Base-by-base conservation (phyloP, 2,113 vertebrate species). In the Xenus cinereus region DNA sequence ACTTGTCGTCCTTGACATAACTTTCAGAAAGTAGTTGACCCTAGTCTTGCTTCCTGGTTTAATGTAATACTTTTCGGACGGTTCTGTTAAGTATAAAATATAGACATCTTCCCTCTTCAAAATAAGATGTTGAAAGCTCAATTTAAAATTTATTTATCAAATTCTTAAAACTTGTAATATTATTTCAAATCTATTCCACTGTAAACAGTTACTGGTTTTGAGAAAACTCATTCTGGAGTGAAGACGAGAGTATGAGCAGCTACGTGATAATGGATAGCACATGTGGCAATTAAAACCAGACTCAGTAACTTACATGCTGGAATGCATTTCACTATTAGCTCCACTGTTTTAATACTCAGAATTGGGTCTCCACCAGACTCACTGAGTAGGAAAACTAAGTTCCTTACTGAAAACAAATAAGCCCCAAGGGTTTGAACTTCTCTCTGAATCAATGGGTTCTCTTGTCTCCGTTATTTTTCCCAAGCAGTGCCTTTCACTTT, bases 1-100 rank as follows among this genome's bases (percentile, higher is more conserved):
- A 39, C 9, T 16, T 76, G 28, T 43, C 5, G 46, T 68, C 28
- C 10, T 71, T 20, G 46, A 32, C 0, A 0, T n/a, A 4, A 46
- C 19, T 92, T 95, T 94, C 83, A 86, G 68, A 67, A 75, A 50
- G 23, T 32, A 67, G 18, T 18, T 84, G 17, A 21, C 33, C 9
- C 6, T 18, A n/a, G 41, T 27, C 22, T 69, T 72, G 7, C 41
- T 67, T 86, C 19, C 28, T 88, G 33, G 15, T 57, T 87, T 63
- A 68, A 32, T 71, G 66, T 11, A n/a, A 22, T 10, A 41, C 11
- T 76, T 83, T 37, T 62, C 37, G 45, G 76, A 57, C 59, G 2
- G 6, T 59, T 91, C 43, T 76, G 6, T 51, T 76, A 83, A 63
- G 33, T 59, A 39, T n/a, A 63, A 67, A 76, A 35, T 9, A 27